These are phyloP conservation scores for Rhingia campestris DNA, from an alignment of 2,888 invertebrate species.

Conservation along the genomic window DNA sequence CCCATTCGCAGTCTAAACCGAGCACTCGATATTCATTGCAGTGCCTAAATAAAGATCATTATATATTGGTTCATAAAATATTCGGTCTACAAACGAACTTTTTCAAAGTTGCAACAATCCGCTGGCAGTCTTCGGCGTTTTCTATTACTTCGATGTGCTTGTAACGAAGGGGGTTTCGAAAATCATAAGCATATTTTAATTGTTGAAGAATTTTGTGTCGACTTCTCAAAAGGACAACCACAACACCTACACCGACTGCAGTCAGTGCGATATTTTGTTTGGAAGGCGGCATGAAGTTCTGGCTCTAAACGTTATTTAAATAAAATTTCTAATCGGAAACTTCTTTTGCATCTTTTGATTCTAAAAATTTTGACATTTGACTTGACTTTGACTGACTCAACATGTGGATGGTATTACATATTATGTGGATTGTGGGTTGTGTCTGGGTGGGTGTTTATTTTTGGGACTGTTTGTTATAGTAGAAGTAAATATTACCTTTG, in stretches of 20 bases:
- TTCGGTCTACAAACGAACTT: conserved; percentile 76
- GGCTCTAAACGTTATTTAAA: neutral
- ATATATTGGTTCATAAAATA: neutral
- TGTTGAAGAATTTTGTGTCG: conserved; percentile 84
- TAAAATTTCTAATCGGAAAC: neutral
- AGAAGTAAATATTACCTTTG: too few species aligned
- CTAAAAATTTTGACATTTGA: too few species aligned
- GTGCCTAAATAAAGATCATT: conserved; percentile 76
- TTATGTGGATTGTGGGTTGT: too few species aligned
- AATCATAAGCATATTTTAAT: conserved; percentile 73
- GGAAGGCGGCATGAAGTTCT: conserved; percentile 21
- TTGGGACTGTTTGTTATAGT: too few species aligned
- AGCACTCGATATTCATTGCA: conserved; percentile 83
- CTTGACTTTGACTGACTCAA: too few species aligned
- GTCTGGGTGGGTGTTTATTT: too few species aligned
- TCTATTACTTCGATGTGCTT: conserved; percentile 80
- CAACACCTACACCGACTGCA: conserved; percentile 79
- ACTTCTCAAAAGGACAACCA: conserved; percentile 79
- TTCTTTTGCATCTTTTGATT: too few species aligned
- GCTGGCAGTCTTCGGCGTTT: conserved; percentile 78
- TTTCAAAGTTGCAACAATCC: conserved; percentile 78
- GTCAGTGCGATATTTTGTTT: conserved; percentile 61
- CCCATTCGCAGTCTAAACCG: conserved; percentile 94
- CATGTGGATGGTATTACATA: too few species aligned
- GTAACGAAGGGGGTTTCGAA: conserved; percentile 76